A percentile compares a stretch with the other conserved stretches of the same genome.
These are phyloP conservation scores for Rhynchotus rufescens DNA, from an alignment of 2,797 vertebrate species.

Conservation along the genomic window DNA sequence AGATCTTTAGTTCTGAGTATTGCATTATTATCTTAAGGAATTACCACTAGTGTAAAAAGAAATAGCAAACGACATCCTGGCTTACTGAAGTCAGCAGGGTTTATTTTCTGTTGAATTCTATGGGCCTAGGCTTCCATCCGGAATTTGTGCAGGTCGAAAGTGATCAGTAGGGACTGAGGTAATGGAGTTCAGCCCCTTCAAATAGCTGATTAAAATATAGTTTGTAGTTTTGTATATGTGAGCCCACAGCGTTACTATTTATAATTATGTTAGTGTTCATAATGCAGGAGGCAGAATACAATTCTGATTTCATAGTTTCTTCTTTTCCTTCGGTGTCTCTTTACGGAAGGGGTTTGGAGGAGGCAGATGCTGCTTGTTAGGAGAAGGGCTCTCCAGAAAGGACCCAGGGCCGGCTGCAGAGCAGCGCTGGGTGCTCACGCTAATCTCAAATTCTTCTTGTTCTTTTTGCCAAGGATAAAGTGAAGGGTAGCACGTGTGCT, in stretches of 20 bases:
- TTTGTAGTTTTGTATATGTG: neutral
- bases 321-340: neutral
- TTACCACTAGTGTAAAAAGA: constrained; percentile 9
- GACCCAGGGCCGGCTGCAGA: neutral
- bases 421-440: neutral
- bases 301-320: neutral
- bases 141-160: constrained; percentile 2
- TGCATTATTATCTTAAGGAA: constrained; percentile 8
- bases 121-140: neutral
- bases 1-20: neutral
- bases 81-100: neutral
- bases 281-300: neutral
- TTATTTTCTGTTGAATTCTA: constrained; percentile 3
- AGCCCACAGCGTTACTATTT: neutral
- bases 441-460: constrained; percentile 71
- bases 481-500: constrained; percentile 26
- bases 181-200: neutral
- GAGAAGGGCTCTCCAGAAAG: neutral
- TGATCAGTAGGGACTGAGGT: neutral
- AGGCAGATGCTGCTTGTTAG: neutral
- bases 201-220: constrained; percentile 26
- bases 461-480: constrained; percentile 69
- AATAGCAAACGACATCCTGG: constrained; percentile 23
- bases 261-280: too few species aligned
- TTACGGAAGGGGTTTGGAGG: neutral